Evolutionary conservation across 2,797 vertebrate genomes (phyloP), one percentile per base, ranked within the genome.

Genomic region (Tenualosa thibaudeaui): DNA sequence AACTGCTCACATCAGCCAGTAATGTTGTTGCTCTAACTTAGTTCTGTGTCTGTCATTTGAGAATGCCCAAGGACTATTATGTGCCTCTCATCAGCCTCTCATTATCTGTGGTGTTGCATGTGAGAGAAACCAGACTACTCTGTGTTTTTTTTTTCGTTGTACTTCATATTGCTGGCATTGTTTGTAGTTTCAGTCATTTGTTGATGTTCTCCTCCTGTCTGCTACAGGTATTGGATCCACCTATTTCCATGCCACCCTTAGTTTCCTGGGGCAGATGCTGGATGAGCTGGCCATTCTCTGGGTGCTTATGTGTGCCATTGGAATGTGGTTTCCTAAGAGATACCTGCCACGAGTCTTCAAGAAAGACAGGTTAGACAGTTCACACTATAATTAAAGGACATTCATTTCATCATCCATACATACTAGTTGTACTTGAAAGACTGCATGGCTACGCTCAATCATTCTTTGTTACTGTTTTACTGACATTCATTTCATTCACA

Each of bases 221-320:
- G 89, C 49, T 19, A n/a, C 92, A 99, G 98, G 98, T 87, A 99
- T 99, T 82, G 98, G 98, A 82, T 99, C 98, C 0, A 97, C 98
- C 24, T 99, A 99, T 92, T 99, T 99, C 89, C 98, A 99, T 0
- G 98, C 98, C 84, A 99, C 98, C 0, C 96, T 99, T 89, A 99
- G 98, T 92, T 99, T 99, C 93, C 93, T 99, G 53, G 98, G 98
- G 62, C 98, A 99, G 93, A 99, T 99, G 97, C 94, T 99, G 88
- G 98, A 99, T 86, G 98, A 99, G 88, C 89, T 99, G 87, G 97
- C 98, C 85, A 98, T 99, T 86, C 94, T 99, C 5, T 99, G 98
- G 98, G 98, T 99, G 87, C 93, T 99, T 81, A 99, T 99, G 98
- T 99, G 97, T 90, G 98, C 97, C 83, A 95, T 99, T 82, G 98